Base-by-base conservation (phyloP, 2,888 invertebrate genomes). In the Eremobia ochroleuca region DNA sequence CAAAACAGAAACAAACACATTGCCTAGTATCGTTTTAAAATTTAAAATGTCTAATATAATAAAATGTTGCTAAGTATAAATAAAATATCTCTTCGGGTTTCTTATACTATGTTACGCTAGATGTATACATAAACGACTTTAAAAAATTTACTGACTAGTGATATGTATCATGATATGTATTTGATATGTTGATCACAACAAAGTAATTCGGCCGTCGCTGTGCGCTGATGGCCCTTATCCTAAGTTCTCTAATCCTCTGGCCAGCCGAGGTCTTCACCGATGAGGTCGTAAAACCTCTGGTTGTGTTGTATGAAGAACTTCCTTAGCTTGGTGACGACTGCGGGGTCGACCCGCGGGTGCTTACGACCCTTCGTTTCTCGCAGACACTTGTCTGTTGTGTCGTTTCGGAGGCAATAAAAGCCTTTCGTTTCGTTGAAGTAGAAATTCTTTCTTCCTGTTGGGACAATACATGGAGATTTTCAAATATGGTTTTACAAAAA, bases 391-490 rank as follows among this genome's bases (percentile, higher is more conserved):
- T 99, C 97, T 88, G 98, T 98, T 86, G 98, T 98, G 94, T 98
- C 98, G 95, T 99, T 98, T 91, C 98, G 97, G 92, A 98, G 97
- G 94, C 99, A 99, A 96, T 98, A 99, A 97, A 99, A 99, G 80
- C 99, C 99, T 95, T 99, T 99, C 28, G 99, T 99, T 95, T 98
- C 98, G 96, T 99, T 99, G 97, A 99, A 99, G 96, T 99, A 99
- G 95, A 99, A 99, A 95, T 99, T 99, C 94, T 98, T 98, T 90
- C 98, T 97, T 74, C 98, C 98, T 97, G 93, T 93, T 85, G 65
- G 73, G 74, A 87, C 71, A 82, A 84, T 62, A 78, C 11, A 88
- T 72, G 66, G 28, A 49, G 31, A 58, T 37, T 28, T 52, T 73
- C 13, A 73, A 73, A 73, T 25, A 58, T 28, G 0, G 13, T 25